Evolutionary conservation across 2,113 vertebrate genomes (phyloP), one percentile per base, ranked within the genome.

Genomic region (Paradisaea rubra): DNA sequence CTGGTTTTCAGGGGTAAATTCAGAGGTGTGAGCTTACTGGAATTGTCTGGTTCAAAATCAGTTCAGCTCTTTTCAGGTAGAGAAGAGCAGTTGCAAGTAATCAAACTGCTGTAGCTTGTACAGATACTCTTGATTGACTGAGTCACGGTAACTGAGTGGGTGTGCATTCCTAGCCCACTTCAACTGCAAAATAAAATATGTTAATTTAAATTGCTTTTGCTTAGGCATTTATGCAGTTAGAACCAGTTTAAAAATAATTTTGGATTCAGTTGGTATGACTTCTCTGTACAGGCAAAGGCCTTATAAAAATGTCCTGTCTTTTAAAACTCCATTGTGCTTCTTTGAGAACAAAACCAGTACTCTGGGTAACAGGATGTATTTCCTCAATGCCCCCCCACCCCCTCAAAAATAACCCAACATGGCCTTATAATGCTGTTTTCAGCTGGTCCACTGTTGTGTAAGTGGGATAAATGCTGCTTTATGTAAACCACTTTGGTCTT

Each of bases 141-240:
- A 94, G 91, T 96, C 93, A 94, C 2, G 5, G 73, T 94, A 73
- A 61, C 88, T 60, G 80, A 88, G 96, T 96, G 72, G 94, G 91
- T 81, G 92, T 92, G 88, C 64, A 49, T 94, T 94, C 76, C 88
- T 94, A 93, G 73, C 94, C 95, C 91, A 96, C 94, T 95, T 92
- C 68, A 80, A 81, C 89, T 93, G 93, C 93, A 94, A 89, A 96
- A 91, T 89, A 94, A 96, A 93, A 92, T 90, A 96, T 90, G 91
- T 86, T 94, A 93, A 96, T 95, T 72, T 84, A 81, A 94, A 92
- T 94, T 90, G 64, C 76, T 91, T 93, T 92, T 74, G 77, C 96
- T 86, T 81, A 90, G 83, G 72, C 89, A 94, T 89, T 94, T 87
- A 89, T 87, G 78, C 81, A 85, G 84, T 91, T 63, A 96, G 87